Conservation (phyloP, 2,797 vertebrate species). For the Falco novaeseelandiae region DNA sequence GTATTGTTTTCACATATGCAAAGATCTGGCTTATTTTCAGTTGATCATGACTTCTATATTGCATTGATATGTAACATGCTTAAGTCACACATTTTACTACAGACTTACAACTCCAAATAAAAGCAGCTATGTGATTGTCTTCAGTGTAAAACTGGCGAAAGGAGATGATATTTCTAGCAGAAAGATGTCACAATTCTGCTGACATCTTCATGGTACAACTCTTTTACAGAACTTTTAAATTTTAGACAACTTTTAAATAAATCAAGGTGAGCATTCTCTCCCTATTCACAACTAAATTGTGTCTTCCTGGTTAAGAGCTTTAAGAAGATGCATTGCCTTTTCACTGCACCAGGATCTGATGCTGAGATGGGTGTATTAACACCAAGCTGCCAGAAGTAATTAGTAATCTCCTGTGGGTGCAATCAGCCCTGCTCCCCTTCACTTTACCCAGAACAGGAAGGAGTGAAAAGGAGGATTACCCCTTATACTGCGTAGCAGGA, state of each 20-base stretch:
- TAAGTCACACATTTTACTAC: not conserved
- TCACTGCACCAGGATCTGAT: not conserved
- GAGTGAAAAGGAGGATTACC: not conserved
- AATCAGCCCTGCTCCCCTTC: not conserved
- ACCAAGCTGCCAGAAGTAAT: slow-evolving; percentile 8
- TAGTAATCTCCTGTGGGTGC: not conserved
- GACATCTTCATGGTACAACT: too few species aligned
- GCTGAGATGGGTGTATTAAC: not conserved
- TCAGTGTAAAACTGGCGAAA: not conserved
- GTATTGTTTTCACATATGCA: not conserved
- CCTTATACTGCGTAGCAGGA: not conserved
- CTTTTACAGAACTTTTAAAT: too few species aligned
- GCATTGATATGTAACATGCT: not conserved
- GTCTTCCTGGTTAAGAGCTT: not conserved
- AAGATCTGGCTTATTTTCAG: not conserved
- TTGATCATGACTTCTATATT: not conserved
- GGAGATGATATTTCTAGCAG: not conserved
- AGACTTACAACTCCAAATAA: not conserved
- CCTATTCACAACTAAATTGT: not conserved
- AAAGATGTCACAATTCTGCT: not conserved
- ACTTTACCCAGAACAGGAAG: not conserved
- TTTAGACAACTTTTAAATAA: too few species aligned
- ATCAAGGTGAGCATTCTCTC: too few species aligned
- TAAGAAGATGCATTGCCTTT: not conserved
- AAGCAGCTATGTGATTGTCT: not conserved